Evolutionary conservation across 2,888 invertebrate species (phyloP).

Genomic region (Zhengitettix transpicula): DNA sequence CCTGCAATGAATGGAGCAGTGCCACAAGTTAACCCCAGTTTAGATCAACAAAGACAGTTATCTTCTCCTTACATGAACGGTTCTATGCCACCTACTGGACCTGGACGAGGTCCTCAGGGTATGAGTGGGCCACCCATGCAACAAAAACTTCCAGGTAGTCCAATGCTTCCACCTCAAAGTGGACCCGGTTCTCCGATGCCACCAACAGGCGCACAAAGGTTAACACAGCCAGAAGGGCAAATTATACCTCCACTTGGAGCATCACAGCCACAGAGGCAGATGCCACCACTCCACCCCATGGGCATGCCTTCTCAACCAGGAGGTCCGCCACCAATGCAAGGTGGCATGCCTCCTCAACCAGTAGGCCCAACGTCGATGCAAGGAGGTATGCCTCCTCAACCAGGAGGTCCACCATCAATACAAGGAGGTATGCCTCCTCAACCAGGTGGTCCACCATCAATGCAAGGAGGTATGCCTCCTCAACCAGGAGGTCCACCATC

Average conservation of each 20-base stretch:
- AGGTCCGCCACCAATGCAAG: no score
- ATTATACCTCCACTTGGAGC: constrained; percentile 4
- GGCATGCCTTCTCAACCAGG: neutral
- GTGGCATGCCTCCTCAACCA: constrained; percentile 4
- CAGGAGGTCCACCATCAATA: neutral
- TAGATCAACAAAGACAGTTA: no score
- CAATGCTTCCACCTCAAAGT: constrained; percentile 2
- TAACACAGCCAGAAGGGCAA: constrained; percentile 8
- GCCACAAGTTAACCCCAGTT: neutral
- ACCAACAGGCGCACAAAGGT: constrained; percentile 11
- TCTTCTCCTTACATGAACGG: constrained; percentile 8
- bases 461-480: neutral
- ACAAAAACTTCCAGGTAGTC: no score
- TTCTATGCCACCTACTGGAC: constrained; percentile 6
- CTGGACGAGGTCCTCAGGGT: constrained; percentile 1
- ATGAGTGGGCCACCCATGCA: neutral
- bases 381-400: neutral
- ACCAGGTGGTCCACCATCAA: no score
- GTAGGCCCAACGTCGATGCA: constrained; percentile 4
- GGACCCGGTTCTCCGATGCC: constrained; percentile 8
- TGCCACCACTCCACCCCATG: constrained; percentile 12
- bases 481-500: constrained; percentile 6
- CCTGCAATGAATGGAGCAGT: constrained; percentile 1
- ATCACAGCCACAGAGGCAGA: constrained; percentile 12
- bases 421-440: neutral